Evolutionary conservation across 2,888 invertebrate genomes (phyloP), one percentile per base, ranked within the genome.

Genomic region (Acanthosepion esculentum): DNA sequence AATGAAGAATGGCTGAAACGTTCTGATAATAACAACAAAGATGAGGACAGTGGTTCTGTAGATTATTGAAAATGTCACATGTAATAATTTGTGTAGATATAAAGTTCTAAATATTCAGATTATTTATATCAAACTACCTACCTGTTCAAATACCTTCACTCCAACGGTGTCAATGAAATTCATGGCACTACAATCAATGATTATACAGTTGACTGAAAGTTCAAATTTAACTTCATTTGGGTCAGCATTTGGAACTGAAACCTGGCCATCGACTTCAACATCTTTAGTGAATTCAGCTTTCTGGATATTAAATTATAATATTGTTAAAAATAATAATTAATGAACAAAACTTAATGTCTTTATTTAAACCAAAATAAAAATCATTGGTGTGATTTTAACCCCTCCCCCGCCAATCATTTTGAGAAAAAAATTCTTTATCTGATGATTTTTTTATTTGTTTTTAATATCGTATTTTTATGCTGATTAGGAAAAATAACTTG

Each of bases 131-230:
- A 29, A 41, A 20, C 26, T 7, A 55, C 95, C 91, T 96, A 97
- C 97, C 96, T 96, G 96, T 95, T 96, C 96, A 3, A 97, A 95
- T n/a, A 96, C 95, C 95, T 97, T 97, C 59, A 97, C 96, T 1
- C 97, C 97, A 20, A 97, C 96, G 26, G 96, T 96, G 95, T 97
- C 97, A 23, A 97, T 96, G 94, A 97, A 97, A 91, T 96, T 95
- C 94, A 97, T 96, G 18, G 96, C 96, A 6, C 97, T 97, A 95
- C 97, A 97, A 95, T 98, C 98, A 94, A 97, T 96, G 94, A 97
- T 96, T 91, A 97, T 96, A 95, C 97, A 96, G 29, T 96, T 95
- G 94, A 97, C 95, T 15, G 93, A 53, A 53, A 93, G 48, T 50
- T 53, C 53, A 48, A 93, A 18, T n/a, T 93, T 93, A 6, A 93